Base-by-base conservation (phyloP, 2,888 invertebrate genomes). In the Acrobasis consociella region DNA sequence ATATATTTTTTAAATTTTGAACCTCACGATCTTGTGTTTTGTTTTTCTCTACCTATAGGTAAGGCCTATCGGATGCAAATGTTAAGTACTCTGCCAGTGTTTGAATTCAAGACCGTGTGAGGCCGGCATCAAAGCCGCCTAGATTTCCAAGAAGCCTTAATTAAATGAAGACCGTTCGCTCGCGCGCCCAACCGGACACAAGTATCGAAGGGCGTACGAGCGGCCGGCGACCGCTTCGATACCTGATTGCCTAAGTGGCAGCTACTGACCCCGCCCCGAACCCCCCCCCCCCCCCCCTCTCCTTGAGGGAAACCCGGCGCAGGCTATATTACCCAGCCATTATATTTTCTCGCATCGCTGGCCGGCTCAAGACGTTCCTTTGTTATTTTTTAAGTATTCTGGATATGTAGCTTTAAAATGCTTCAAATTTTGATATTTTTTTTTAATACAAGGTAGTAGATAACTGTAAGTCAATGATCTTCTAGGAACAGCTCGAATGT, bases 261-360 rank as follows among this genome's bases (percentile, higher is more conserved):
- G 78, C 69, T 68, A 72, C 76, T 70, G 71, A 71, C 71, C 72
- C 68, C 70, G 64, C 65, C 59, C 53, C 52, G 67, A 60, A 66
- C 66, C 67, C 67, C 31, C 38, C 15, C 17, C 22, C 31, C 53
- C 67, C 61, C 60, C 61, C 49, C 11, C 65, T 50, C 61, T 46
- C 11, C 65, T 31, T 9, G 51, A 39, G 50, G 64, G 63, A 62
- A 42, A 64, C 64, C 53, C 63, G 49, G 65, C 62, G 63, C 67
- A 66, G 69, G 69, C 62, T 70, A 70, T 68, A 69, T 68, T 65
- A 65, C 67, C 68, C 68, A 72, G 66, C 75, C 72, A 76, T 75
- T 76, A 73, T 73, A 75, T 73, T 72, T 67, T 61, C 62, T 67
- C 70, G 72, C 69, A 64, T 65, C 71, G 71, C 46, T 67, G 63